Evolutionary conservation across 2,888 invertebrate genomes (phyloP).

Genomic region (Meteorus cinctellus): DNA sequence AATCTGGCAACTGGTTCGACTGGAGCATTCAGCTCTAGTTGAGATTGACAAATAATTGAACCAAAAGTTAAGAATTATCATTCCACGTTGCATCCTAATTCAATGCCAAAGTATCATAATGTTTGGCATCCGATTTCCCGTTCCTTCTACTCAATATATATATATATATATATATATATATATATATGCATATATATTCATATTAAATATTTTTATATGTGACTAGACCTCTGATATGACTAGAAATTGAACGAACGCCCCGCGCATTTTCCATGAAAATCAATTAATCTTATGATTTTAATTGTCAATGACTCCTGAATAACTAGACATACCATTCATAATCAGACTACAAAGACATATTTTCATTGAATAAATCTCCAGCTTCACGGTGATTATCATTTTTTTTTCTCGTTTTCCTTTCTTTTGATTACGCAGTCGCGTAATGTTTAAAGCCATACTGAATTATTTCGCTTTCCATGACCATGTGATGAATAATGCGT

Average conservation of each 20-base stretch:
- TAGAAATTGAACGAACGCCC: background rate
- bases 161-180: too few species aligned
- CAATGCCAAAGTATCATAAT: background rate
- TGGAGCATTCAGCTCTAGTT: background rate
- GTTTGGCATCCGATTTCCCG: conserved; percentile 17
- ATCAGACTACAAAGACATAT: background rate
- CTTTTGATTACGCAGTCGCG: conserved; percentile 54
- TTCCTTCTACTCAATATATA: background rate
- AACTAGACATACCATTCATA: background rate
- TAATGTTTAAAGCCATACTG: conserved; percentile 45
- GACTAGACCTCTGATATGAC: conserved; percentile 33
- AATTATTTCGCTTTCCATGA: background rate
- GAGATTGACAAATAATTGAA: background rate
- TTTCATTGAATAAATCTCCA: background rate
- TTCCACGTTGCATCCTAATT: conserved; percentile 3
- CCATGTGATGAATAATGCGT: background rate
- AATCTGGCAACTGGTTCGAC: background rate
- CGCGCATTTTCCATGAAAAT: background rate
- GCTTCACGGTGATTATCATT: background rate
- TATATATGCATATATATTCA: too few species aligned
- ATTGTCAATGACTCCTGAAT: background rate
- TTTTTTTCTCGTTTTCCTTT: background rate
- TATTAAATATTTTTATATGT: background rate
- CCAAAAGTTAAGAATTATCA: background rate
- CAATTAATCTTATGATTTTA: background rate